Evolutionary conservation across 2,797 vertebrate genomes (phyloP), one percentile per base, ranked within the genome.

Genomic region (Megaceryle alcyon): DNA sequence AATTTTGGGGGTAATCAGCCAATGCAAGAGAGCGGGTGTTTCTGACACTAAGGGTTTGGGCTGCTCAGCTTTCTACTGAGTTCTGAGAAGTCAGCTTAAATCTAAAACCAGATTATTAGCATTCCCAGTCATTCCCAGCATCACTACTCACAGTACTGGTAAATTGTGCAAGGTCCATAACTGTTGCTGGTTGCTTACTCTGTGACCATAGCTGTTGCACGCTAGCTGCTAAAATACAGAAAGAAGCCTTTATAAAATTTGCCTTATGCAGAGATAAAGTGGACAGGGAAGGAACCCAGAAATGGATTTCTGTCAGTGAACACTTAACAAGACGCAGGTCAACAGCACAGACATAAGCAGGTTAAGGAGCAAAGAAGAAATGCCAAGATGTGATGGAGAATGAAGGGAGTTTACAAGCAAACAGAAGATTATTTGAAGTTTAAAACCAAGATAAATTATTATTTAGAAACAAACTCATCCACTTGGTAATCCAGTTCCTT

Each of bases 191-290:
- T 53, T 44, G 8, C 43, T 92, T 71, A 31, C 26, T 72, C 6
- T 63, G 33, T 6, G 0, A 39, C 22, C 17, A 41, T 6, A 59
- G 18, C 26, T 18, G 12, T 12, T 35, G 31, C 3, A 0, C 48
- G 37, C 25, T 44, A 66, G 41, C 21, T 71, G 21, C 12, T 48
- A 41, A 63, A 60, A 46, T 23, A 44, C 1, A 3, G 25, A 43
- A 69, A 90, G 33, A 90, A 46, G 1, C 4, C 31, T 78, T 82
- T 71, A 48, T 19, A 64, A 92, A 75, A 76, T 64, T n/a, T 69
- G 23, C n/a, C 14, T 25, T 53, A 26, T 48, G 48, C 5, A 44
- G 28, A 86, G 28, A 41, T 81, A 23, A 73, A 54, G 9, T 16
- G 5, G 8, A 53, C 25, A 72, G 9, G 31, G 21, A 78, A 64